A percentile compares a stretch with the other conserved stretches of the same genome.
Evolutionary conservation across 2,888 invertebrate species (phyloP).

Genomic region (Drosophila cracens): DNA sequence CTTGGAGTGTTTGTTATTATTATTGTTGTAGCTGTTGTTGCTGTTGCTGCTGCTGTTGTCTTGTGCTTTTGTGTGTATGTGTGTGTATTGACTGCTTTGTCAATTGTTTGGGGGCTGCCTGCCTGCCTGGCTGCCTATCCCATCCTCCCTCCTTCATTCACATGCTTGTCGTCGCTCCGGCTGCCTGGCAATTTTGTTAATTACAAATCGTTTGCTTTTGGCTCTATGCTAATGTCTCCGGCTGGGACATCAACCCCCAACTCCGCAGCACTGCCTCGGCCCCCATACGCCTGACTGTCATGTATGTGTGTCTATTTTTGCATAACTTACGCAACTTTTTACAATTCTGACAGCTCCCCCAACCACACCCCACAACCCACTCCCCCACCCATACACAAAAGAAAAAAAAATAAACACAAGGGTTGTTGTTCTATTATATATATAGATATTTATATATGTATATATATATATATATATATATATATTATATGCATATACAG

Average conservation of each 20-base stretch:
- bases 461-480: background rate
- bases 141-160: background rate
- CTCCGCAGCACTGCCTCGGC: background rate
- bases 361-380: background rate
- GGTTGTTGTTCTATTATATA: conserved; percentile 59
- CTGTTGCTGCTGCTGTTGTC: conserved; percentile 32
- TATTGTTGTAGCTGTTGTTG: conserved; percentile 53
- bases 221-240: conserved; percentile 69
- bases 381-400: background rate
- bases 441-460: conserved; percentile 25
- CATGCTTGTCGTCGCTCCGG: conserved; percentile 45
- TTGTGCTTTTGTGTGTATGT: conserved; percentile 32
- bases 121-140: background rate
- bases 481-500: conserved; percentile 9
- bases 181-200: conserved; percentile 85
- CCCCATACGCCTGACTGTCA: conserved; percentile 13
- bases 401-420: conserved; percentile 41
- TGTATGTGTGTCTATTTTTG: conserved; percentile 61
- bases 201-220: conserved; percentile 83
- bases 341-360: conserved; percentile 59
- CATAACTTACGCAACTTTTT: conserved; percentile 70
- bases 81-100: conserved; percentile 74
- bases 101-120: conserved; percentile 67
- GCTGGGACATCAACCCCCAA: conserved; percentile 41
- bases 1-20: conserved; percentile 67